These are phyloP conservation scores for Sebastes diaconus DNA, from an alignment of 2,797 vertebrate species.

Conservation along the genomic window DNA sequence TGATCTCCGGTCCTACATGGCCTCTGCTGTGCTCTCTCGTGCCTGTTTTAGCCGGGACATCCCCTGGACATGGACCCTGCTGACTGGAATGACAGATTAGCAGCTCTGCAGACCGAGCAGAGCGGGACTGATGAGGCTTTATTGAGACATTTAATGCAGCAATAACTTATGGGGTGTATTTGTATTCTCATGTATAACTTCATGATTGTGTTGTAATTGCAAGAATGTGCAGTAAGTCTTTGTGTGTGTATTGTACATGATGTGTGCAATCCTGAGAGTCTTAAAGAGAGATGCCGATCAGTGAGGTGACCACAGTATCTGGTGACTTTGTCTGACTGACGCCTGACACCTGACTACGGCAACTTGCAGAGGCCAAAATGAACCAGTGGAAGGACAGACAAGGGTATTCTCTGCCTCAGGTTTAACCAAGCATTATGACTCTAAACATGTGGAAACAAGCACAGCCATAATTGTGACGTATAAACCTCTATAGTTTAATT, in stretches of 20 bases:
- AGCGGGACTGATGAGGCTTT: slow-evolving; percentile 10
- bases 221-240: not conserved
- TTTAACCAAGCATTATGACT: not conserved
- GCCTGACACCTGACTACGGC: slow-evolving; percentile 80
- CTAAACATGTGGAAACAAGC: not conserved
- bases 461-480: not conserved
- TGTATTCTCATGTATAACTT: not conserved
- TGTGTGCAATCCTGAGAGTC: not conserved
- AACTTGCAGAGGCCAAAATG: slow-evolving; percentile 61
- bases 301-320: slow-evolving; percentile 38
- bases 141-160: slow-evolving; percentile 8
- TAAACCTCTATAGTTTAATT: not conserved
- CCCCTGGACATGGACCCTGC: slow-evolving; percentile 41
- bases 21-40: slow-evolving; percentile 17
- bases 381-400: slow-evolving; percentile 90
- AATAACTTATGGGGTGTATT: not conserved
- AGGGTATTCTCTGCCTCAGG: slow-evolving; percentile 76
- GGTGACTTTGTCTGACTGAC: slow-evolving; percentile 77
- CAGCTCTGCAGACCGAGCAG: slow-evolving; percentile 20
- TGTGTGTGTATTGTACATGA: not conserved
- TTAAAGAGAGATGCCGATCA: slow-evolving; percentile 25
- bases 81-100: slow-evolving; percentile 58
- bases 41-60: slow-evolving; percentile 60
- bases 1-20: slow-evolving; percentile 6
- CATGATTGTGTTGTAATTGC: not conserved